These are phyloP conservation scores for Platycheirus rosarum DNA, from an alignment of 2,888 invertebrate genomes.

Conservation along the genomic window DNA sequence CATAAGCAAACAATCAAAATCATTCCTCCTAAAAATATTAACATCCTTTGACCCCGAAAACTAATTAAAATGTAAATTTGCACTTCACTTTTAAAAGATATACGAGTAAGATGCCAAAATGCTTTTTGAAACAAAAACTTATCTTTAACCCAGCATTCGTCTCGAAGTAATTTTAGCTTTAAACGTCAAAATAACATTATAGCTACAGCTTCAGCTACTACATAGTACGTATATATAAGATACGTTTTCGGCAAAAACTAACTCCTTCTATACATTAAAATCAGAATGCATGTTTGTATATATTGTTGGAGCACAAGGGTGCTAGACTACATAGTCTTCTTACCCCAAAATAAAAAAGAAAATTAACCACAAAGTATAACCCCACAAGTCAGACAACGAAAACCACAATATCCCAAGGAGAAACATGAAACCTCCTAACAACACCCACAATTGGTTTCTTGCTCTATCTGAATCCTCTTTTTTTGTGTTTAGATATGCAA, in stretches of 20 bases:
- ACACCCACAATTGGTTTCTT: conserved; percentile 35
- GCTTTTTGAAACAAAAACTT: conserved; percentile 3
- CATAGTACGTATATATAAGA: neutral
- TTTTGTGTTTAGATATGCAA: conserved; percentile 11
- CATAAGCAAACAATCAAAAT: neutral
- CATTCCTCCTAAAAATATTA: conserved; percentile 7
- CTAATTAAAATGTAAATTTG: conserved; percentile 52
- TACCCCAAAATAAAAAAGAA: conserved; percentile 8
- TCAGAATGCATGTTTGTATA: conserved; percentile 5
- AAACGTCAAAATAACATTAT: conserved; percentile 1
- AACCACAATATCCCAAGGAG: conserved; percentile 50
- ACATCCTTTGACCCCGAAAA: conserved; percentile 38
- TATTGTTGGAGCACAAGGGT: conserved; percentile 20
- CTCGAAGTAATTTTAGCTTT: conserved; percentile 19
- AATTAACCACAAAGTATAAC: neutral
- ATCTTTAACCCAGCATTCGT: conserved; percentile 21
- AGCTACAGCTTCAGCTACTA: neutral
- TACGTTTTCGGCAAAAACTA: conserved; percentile 17
- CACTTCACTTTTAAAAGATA: neutral
- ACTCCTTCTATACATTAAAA: neutral
- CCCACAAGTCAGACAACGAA: conserved; percentile 45
- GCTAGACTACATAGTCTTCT: conserved; percentile 27
- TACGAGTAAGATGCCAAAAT: too few species aligned
- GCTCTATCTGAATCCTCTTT: conserved; percentile 55
- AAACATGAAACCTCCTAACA: conserved; percentile 28